Evolutionary conservation across 2,113 vertebrate genomes (phyloP).

Genomic region (Charadrius vociferus): DNA sequence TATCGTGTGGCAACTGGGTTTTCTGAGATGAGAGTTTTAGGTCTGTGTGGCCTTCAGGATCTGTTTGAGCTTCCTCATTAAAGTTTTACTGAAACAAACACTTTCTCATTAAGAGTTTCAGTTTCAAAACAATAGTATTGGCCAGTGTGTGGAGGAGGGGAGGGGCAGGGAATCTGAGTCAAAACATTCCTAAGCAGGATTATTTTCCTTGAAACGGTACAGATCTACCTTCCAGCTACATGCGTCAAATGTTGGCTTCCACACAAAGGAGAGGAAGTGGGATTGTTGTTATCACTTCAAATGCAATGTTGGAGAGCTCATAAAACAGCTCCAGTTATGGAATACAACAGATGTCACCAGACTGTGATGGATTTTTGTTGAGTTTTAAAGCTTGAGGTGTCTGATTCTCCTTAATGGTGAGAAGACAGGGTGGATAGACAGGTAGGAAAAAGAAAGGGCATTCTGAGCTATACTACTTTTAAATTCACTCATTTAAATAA

Average conservation of each 20-base stretch:
- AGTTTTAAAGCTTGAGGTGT: background rate
- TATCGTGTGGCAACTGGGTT: background rate
- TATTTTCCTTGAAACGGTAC: background rate
- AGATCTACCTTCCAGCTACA: slow-evolving; percentile 12
- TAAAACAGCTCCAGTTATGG: background rate
- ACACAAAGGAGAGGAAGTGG: background rate
- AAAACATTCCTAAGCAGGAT: slow-evolving; percentile 3
- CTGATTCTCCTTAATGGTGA: background rate
- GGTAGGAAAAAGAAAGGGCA: background rate
- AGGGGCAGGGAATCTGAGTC: background rate
- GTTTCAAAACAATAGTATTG: background rate
- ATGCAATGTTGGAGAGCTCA: background rate
- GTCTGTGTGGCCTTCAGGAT: background rate
- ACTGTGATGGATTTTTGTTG: background rate
- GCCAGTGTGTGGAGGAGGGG: background rate
- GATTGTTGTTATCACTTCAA: background rate
- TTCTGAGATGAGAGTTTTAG: background rate
- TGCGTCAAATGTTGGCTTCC: background rate
- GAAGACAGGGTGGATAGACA: background rate
- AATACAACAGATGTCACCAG: background rate
- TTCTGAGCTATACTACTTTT: background rate
- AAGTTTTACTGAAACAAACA: background rate
- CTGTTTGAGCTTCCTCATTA: background rate
- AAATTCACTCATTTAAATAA: background rate
- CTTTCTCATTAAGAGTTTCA: background rate